Conservation (phyloP, 2,888 invertebrate species). For the Melieria picta region DNA sequence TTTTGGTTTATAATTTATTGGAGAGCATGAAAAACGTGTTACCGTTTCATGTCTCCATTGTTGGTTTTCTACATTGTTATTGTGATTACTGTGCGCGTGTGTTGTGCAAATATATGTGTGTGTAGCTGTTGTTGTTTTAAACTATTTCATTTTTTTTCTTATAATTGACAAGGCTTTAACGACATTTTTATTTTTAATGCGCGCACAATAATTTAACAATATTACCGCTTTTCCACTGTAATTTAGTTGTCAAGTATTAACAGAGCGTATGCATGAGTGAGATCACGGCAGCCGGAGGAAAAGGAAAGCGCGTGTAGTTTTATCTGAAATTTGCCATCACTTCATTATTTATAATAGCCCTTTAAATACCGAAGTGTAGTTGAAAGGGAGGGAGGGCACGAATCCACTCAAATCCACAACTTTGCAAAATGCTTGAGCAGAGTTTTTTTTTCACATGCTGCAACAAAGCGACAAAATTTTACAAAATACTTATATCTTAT, state of each 20-base stretch:
- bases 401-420: no score
- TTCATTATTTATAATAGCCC: neutral
- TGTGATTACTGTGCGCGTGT: constrained; percentile 14
- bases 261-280: no score
- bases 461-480: no score
- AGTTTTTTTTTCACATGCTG: no score
- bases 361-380: no score
- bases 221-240: constrained; percentile 47
- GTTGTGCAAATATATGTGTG: neutral
- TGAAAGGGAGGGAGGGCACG: no score
- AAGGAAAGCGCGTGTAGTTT: neutral
- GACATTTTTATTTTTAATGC: constrained; percentile 51
- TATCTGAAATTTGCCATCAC: neutral
- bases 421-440: no score
- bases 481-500: no score
- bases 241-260: constrained; percentile 24
- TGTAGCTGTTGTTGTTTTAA: constrained; percentile 9
- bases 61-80: constrained; percentile 20
- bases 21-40: constrained; percentile 46
- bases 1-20: neutral
- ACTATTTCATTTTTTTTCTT: constrained; percentile 7
- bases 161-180: constrained; percentile 50
- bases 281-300: no score
- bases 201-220: constrained; percentile 49
- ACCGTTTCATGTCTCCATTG: constrained; percentile 36